A percentile compares a stretch with the other conserved stretches of the same genome.
phyloP scores from a whole-genome alignment of 2,113 vertebrate species.

The Promerops cafer region DNA sequence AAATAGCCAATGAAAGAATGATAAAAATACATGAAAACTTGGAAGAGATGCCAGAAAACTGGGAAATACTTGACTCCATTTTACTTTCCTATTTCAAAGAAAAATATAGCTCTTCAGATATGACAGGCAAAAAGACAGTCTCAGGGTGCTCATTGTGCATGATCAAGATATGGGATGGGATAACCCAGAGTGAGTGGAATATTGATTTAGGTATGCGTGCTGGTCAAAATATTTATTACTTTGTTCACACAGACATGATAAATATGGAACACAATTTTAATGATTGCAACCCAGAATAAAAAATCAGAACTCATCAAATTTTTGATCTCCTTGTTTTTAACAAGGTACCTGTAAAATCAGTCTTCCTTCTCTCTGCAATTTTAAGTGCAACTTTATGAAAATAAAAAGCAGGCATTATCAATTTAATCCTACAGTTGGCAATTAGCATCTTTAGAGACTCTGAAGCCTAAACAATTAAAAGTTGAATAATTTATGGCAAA shows the following conservation, averaged over 20 bases:
- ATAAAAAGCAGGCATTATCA: background rate
- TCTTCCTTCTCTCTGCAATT: background rate
- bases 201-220: background rate
- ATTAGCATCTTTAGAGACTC: conserved; percentile 33
- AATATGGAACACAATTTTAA: background rate
- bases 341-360: background rate
- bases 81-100: background rate
- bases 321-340: background rate
- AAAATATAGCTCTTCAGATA: background rate
- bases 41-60: background rate
- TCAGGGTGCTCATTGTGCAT: background rate
- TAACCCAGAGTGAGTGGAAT: background rate
- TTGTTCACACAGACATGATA: background rate
- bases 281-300: background rate
- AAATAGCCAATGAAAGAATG: background rate
- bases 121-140: background rate
- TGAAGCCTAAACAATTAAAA: conserved; percentile 36
- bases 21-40: background rate
- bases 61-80: background rate
- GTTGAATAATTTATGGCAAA: conserved; percentile 52
- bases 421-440: background rate
- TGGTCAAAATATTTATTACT: background rate
- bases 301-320: background rate
- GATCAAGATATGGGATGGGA: background rate
- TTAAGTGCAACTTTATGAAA: background rate